A percentile compares a stretch with the other conserved stretches of the same genome.
These are phyloP conservation scores for Lepus townsendii DNA, from an alignment of 2,797 vertebrate species.

Conservation along the genomic window DNA sequence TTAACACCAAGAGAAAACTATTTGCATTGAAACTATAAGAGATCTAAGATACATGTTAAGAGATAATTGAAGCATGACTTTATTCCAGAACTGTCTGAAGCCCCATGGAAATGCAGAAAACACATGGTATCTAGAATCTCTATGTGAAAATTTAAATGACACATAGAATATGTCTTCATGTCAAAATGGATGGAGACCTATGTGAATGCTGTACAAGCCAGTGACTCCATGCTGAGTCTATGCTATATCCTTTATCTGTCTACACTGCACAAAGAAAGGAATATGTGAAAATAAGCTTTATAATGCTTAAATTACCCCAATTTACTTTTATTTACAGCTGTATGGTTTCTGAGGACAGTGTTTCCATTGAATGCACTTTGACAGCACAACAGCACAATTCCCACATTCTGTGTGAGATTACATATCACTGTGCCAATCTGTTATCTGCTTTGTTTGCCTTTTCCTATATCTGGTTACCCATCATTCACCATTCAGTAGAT, in stretches of 20 bases:
- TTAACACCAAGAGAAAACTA: background rate
- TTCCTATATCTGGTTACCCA: slow-evolving; percentile 45
- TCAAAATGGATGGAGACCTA: background rate
- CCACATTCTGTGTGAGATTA: slow-evolving; percentile 71
- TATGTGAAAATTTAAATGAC: background rate
- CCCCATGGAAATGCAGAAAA: background rate
- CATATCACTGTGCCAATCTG: background rate
- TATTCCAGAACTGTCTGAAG: background rate
- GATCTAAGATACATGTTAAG: background rate
- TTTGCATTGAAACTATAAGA: background rate
- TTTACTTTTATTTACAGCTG: slow-evolving; percentile 85
- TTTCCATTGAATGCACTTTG: slow-evolving; percentile 85
- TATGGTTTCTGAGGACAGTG: slow-evolving; percentile 80
- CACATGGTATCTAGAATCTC: background rate
- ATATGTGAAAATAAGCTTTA: slow-evolving; percentile 50
- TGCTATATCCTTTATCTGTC: slow-evolving; percentile 3
- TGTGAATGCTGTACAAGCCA: background rate
- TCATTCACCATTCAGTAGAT: slow-evolving; percentile 40
- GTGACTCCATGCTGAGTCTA: background rate
- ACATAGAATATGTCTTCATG: background rate
- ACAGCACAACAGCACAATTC: slow-evolving; percentile 81
- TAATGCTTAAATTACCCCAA: slow-evolving; percentile 84
- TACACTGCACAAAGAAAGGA: background rate
- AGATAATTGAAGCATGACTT: background rate
- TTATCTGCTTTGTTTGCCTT: slow-evolving; percentile 56